Evolutionary conservation across 2,113 vertebrate genomes (phyloP).

Genomic region (Trematocara nigrifrons): DNA sequence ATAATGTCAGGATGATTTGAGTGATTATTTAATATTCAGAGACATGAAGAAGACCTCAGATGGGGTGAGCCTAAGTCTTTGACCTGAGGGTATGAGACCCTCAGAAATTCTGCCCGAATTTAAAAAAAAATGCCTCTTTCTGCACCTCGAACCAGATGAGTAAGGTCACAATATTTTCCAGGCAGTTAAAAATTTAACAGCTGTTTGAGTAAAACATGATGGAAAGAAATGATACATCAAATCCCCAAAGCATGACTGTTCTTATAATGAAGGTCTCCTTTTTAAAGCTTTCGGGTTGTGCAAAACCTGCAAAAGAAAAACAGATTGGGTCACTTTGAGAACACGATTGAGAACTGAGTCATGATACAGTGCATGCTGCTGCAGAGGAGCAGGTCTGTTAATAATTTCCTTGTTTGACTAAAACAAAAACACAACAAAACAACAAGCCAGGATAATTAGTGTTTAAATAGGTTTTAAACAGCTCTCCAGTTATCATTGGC

Average conservation of each 20-base stretch:
- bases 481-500: slow-evolving; percentile 35
- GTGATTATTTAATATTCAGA: not conserved
- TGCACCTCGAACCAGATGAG: not conserved
- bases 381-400: slow-evolving; percentile 41
- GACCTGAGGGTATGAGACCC: not conserved
- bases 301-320: slow-evolving; percentile 26
- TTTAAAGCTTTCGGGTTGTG: not conserved
- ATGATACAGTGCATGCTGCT: not conserved
- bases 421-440: slow-evolving; percentile 63
- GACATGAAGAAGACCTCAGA: not conserved
- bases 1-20: not conserved
- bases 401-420: slow-evolving; percentile 53
- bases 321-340: slow-evolving; percentile 41
- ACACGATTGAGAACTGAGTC: slow-evolving; percentile 44
- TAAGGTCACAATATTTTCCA: not conserved
- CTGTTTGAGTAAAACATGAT: not conserved
- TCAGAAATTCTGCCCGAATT: not conserved
- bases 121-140: not conserved
- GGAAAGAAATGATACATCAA: not conserved
- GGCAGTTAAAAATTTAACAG: not conserved
- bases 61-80: not conserved
- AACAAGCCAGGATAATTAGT: slow-evolving; percentile 52
- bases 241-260: not conserved
- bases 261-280: not conserved
- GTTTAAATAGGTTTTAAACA: slow-evolving; percentile 55